A percentile compares a stretch with the other conserved stretches of the same genome.
Evolutionary conservation across 2,797 vertebrate genomes (phyloP).

Genomic region (Melanotaenia pygmaea): DNA sequence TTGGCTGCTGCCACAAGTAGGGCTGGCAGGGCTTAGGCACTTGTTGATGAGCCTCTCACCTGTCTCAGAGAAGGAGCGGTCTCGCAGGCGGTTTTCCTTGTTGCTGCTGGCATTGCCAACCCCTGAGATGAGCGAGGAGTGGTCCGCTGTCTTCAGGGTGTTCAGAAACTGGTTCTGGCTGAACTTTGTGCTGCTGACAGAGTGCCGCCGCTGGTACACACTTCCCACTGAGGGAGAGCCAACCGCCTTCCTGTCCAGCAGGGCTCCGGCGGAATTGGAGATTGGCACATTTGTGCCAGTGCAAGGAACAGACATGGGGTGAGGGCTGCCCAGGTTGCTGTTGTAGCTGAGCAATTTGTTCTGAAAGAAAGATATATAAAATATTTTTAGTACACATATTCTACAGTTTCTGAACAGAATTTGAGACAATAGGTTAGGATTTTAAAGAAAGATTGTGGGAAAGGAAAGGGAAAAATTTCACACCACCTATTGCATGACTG

Average conservation of each 20-base stretch:
- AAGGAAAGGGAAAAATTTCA: neutral
- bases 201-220: constrained; percentile 94
- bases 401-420: neutral
- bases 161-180: constrained; percentile 95
- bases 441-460: constrained; percentile 7
- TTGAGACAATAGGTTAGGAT: neutral
- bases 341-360: constrained; percentile 95
- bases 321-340: constrained; percentile 82
- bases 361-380: constrained; percentile 73
- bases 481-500: constrained; percentile 59
- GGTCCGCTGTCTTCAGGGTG: constrained; percentile 89
- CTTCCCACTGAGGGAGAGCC: constrained; percentile 89
- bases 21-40: constrained; percentile 82
- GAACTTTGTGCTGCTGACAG: constrained; percentile 93
- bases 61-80: constrained; percentile 96
- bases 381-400: constrained; percentile 1
- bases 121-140: constrained; percentile 83
- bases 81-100: constrained; percentile 93
- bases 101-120: constrained; percentile 83
- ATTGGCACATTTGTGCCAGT: constrained; percentile 82
- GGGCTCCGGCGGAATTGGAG: constrained; percentile 88
- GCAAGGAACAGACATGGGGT: constrained; percentile 85
- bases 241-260: constrained; percentile 99
- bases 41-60: constrained; percentile 92
- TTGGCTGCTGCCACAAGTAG: constrained; percentile 85